Evolutionary conservation across 2,888 invertebrate species (phyloP), one percentile per base, ranked within the genome.

Genomic region (Oxycera nigricornis): DNA sequence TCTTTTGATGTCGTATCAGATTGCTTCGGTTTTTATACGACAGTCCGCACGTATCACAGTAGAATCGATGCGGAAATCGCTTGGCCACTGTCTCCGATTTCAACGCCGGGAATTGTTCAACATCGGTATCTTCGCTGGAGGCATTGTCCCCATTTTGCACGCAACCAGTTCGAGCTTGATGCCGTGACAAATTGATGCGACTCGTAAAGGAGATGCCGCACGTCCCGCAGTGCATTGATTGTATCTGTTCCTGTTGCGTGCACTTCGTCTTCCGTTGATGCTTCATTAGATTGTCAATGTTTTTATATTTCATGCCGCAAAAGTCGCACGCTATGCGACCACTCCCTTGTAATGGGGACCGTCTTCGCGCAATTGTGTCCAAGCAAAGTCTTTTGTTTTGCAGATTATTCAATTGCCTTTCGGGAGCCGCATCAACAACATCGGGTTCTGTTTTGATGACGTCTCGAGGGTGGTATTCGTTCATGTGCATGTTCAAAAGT

Each of bases 11-110:
- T 31, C 70, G 17, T n/a, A 30, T 9, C 22, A 70, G 20, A 14
- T 52, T 70, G 14, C 70, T 28, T 1, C 31, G 28, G 26, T 52
- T 70, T 55, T 52, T 70, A 35, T 52, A 70, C 24, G 52, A 52
- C 2, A 30, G 2, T 14, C 31, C 31, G 20, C 52, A 70, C 9
- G 14, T 52, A 31, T 70, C 55, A 20, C 70, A 70, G 24, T 52
- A 31, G 9, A 52, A 6, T 14, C 39, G 65, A 24, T 55, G 11
- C 22, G 55, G 24, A 20, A 24, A 22, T 14, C 24, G 55, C 24
- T 55, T 20, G 3, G 46, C 46, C 17, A 46, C 11, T 11, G 14
- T 46, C 14, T 46, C 46, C 17, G 46, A 17, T 17, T 46, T 46
- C 46, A 46, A 17, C 4, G 46, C 46, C 17, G 46, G 46, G 14